Evolutionary conservation across 1,140 invertebrate genomes (phyloP).

Genomic region (Centruroides sculpturatus): DNA sequence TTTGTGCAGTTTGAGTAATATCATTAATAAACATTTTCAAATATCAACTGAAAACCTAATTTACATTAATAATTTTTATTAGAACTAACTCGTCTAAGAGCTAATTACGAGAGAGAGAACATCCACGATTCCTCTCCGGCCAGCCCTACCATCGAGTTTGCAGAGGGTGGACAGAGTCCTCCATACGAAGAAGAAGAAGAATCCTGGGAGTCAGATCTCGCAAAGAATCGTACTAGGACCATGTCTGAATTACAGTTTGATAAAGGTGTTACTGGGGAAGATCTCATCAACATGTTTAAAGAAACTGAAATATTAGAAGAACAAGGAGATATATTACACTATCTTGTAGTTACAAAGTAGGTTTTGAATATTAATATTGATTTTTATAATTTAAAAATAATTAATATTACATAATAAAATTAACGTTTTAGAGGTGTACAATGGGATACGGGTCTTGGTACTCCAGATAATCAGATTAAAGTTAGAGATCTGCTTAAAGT

Average conservation of each 20-base stretch:
- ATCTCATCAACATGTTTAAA: slow-evolving; percentile 75
- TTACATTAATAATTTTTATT: not conserved
- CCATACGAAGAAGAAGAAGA: slow-evolving; percentile 4
- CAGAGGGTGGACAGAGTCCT: no score
- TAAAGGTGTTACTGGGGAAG: slow-evolving; percentile 65
- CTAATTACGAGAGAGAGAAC: not conserved
- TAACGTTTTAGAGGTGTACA: slow-evolving; percentile 29
- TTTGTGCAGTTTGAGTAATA: no score
- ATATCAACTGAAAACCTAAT: no score
- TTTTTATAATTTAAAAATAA: no score
- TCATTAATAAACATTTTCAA: no score
- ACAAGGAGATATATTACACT: slow-evolving; percentile 96
- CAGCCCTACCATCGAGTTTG: slow-evolving; percentile 1
- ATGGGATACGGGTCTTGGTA: slow-evolving; percentile 36
- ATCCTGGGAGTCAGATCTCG: slow-evolving; percentile 1
- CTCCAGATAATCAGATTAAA: slow-evolving; percentile 50
- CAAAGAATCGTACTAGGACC: slow-evolving; percentile 2
- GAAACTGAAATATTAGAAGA: slow-evolving; percentile 91
- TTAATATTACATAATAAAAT: no score
- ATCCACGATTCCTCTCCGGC: no score
- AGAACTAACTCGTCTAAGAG: not conserved
- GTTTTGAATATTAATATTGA: not conserved
- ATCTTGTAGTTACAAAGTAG: slow-evolving; percentile 72
- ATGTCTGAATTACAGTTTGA: slow-evolving; percentile 17
- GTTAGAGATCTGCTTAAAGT: slow-evolving; percentile 85